phyloP scores from a whole-genome alignment of 2,113 vertebrate genomes.

The Loxodonta africana region DNA sequence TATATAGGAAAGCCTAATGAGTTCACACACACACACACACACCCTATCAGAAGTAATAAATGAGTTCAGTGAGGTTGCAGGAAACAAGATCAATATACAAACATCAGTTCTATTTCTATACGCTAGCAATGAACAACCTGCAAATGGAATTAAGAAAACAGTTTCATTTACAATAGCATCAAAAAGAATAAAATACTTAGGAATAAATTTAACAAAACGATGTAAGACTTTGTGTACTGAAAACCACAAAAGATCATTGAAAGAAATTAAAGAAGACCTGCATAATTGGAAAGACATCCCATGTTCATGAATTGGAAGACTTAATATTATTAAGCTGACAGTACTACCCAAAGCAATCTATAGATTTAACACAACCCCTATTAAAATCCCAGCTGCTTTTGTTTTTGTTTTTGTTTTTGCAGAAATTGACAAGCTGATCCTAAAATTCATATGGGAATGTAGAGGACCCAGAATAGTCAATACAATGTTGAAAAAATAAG shows the following conservation, averaged over 20 bases:
- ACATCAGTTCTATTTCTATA: not conserved
- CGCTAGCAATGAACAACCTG: not conserved
- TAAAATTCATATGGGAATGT: not conserved
- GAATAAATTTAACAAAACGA: not conserved
- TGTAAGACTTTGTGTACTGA: not conserved
- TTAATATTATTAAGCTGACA: not conserved
- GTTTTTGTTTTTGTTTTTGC: not conserved
- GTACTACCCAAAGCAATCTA: not conserved
- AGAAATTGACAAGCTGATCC: not conserved
- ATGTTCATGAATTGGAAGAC: not conserved
- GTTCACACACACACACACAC: not conserved
- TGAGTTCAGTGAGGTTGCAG: not conserved
- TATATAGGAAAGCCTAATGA: not conserved
- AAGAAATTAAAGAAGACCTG: not conserved
- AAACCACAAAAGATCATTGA: not conserved
- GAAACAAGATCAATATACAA: not conserved
- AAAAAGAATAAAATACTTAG: not conserved
- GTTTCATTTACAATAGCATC: not conserved
- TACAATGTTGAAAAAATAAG: not conserved
- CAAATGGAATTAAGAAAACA: not conserved
- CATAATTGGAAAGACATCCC: not conserved
- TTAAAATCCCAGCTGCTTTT: not conserved
- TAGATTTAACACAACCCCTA: not conserved
- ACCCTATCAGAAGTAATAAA: not conserved
- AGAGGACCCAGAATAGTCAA: not conserved